Evolutionary conservation across 2,888 invertebrate species (phyloP).

Genomic region (Pasiphila rectangulata): DNA sequence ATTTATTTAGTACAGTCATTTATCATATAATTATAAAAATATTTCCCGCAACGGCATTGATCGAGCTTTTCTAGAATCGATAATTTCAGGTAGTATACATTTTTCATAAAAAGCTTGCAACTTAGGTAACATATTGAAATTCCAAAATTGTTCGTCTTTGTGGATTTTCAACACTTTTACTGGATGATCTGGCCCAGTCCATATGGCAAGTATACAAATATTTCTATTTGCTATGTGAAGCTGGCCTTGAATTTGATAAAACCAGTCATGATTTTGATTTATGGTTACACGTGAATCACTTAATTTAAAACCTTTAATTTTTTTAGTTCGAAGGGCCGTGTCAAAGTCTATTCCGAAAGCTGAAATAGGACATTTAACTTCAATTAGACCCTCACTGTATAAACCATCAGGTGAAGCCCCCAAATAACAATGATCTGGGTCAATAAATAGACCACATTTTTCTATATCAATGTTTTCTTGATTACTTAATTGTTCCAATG

Average conservation of each 20-base stretch:
- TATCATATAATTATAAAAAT: no score
- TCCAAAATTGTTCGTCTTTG: no score
- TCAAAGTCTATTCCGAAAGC: constrained; percentile 5
- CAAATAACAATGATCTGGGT: constrained; percentile 16
- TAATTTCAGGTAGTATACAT: no score
- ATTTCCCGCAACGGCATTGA: no score
- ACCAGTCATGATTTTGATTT: constrained; percentile 8
- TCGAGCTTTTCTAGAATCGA: no score
- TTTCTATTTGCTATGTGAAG: constrained; percentile 3
- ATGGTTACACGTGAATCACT: not conserved
- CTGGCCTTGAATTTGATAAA: constrained; percentile 19
- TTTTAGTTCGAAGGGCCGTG: constrained; percentile 1
- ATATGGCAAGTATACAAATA: not conserved
- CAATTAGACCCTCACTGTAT: not conserved
- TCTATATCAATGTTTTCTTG: constrained; percentile 13
- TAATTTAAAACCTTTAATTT: constrained; percentile 5
- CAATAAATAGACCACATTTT: constrained; percentile 23
- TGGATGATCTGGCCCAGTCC: not conserved
- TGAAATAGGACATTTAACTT: constrained; percentile 3
- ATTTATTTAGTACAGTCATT: no score
- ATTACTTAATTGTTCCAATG: constrained; percentile 8
- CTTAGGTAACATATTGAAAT: no score
- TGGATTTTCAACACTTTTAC: not conserved
- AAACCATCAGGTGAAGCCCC: constrained; percentile 18
- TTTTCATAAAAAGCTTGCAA: no score